These are phyloP conservation scores for Ligdia adustata DNA, from an alignment of 2,888 invertebrate species.

Conservation along the genomic window DNA sequence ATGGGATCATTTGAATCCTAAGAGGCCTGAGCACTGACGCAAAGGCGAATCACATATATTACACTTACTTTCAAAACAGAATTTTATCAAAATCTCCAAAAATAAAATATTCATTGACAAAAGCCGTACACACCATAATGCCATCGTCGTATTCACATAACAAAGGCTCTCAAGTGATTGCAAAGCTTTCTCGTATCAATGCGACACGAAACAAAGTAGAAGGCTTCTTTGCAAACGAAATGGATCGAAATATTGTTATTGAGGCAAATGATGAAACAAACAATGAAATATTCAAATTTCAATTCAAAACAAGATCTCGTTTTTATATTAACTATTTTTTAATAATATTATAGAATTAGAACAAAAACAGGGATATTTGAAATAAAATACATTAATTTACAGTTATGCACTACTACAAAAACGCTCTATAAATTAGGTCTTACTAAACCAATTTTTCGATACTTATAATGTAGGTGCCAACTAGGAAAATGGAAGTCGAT, in stretches of 20 bases:
- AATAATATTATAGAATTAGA: no score
- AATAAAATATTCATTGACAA: constrained; percentile 28
- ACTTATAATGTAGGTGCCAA: no score
- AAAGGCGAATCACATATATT: neutral
- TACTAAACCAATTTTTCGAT: no score
- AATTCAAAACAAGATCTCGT: no score
- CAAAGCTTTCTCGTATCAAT: constrained; percentile 51
- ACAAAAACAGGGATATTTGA: no score
- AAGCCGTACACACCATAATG: constrained; percentile 28
- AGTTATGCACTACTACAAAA: no score
- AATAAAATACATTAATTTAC: no score
- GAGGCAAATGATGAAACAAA: constrained; percentile 31
- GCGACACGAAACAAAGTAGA: constrained; percentile 47
- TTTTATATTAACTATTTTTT: no score
- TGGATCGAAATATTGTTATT: constrained; percentile 49
- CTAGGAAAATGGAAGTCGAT: no score
- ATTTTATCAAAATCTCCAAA: constrained; percentile 18
- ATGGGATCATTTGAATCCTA: no score
- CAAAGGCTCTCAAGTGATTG: constrained; percentile 51
- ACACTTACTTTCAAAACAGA: neutral
- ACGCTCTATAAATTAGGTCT: no score
- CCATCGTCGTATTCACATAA: constrained; percentile 40
- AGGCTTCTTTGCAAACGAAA: constrained; percentile 49
- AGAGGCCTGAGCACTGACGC: no score
- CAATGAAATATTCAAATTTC: constrained; percentile 30